phyloP scores from a whole-genome alignment of 1,140 invertebrate species.

The Patella vulgata region DNA sequence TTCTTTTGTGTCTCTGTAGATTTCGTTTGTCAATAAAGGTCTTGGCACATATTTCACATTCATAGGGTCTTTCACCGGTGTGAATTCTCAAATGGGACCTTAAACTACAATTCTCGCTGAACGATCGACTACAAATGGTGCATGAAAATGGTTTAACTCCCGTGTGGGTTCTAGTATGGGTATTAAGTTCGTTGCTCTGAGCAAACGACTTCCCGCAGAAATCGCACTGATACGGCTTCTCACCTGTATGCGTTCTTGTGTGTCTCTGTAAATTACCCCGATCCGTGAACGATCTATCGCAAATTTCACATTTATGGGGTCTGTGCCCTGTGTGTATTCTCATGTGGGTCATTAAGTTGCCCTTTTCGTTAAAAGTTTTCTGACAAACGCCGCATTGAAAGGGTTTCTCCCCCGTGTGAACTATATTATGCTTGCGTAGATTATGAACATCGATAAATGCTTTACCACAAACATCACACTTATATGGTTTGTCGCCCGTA shows the following conservation, averaged over 20 bases:
- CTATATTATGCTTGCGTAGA: slow-evolving; percentile 19
- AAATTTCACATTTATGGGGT: slow-evolving; percentile 75
- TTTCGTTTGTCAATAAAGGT: too few relatives aligned
- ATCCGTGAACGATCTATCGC: slow-evolving; percentile 61
- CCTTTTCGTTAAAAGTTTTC: slow-evolving; percentile 87
- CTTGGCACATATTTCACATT: too few relatives aligned
- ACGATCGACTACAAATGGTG: slow-evolving; percentile 90
- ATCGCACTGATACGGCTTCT: slow-evolving; percentile 73
- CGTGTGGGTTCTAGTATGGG: slow-evolving; percentile 90
- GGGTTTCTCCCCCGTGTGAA: slow-evolving; percentile 32
- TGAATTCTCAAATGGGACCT: slow-evolving; percentile 96
- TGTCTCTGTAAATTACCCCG: slow-evolving; percentile 29
- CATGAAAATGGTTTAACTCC: slow-evolving; percentile 35
- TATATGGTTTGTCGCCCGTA: slow-evolving; percentile 25
- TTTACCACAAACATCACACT: slow-evolving; percentile 26
- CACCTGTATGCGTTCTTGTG: slow-evolving; percentile 26
- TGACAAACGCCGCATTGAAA: slow-evolving; percentile 79
- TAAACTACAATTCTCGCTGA: slow-evolving; percentile 94
- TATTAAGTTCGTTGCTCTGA: slow-evolving; percentile 93
- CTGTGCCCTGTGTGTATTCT: slow-evolving; percentile 85
- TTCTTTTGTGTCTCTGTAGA: too few relatives aligned
- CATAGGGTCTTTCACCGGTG: slow-evolving; percentile 68
- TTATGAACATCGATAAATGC: slow-evolving; percentile 16
- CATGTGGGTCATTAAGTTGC: slow-evolving; percentile 82
- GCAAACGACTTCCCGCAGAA: slow-evolving; percentile 96